phyloP scores from a whole-genome alignment of 2,888 invertebrate species.

The Drosophila anceps region DNA sequence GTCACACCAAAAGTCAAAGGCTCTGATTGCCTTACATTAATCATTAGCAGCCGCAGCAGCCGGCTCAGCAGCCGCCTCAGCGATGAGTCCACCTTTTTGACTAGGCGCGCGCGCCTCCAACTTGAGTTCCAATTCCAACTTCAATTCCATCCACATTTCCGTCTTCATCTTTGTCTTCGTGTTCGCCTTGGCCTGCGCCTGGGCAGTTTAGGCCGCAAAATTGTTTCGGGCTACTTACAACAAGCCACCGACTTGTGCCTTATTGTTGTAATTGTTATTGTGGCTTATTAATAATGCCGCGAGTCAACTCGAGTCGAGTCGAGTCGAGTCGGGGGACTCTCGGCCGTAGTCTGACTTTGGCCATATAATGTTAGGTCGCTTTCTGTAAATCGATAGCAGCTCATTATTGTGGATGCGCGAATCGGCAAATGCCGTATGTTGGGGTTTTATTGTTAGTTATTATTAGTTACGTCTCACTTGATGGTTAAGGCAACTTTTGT shows the following conservation, averaged over 20 bases:
- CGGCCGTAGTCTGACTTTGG: constrained; percentile 14
- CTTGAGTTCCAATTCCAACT: constrained; percentile 1
- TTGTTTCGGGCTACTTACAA: constrained; percentile 77
- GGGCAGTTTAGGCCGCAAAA: constrained; percentile 79
- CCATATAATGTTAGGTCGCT: constrained; percentile 57
- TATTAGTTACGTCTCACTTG: constrained; percentile 64
- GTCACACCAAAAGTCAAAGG: constrained; percentile 67
- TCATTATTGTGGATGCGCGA: constrained; percentile 61
- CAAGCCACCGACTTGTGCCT: constrained; percentile 48
- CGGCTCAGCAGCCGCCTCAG: constrained; percentile 4
- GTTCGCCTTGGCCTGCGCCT: constrained; percentile 15
- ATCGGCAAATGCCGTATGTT: constrained; percentile 1
- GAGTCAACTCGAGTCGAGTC: constrained; percentile 4
- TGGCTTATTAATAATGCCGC: constrained; percentile 73
- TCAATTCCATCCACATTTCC: constrained; percentile 4
- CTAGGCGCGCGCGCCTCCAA: constrained; percentile 33
- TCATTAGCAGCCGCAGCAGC: constrained; percentile 37
- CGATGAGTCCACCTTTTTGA: constrained; percentile 35
- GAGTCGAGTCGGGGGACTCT: constrained; percentile 5
- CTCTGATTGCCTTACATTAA: constrained; percentile 77
- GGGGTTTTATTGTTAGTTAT: constrained; percentile 46
- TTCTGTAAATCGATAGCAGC: constrained; percentile 76
- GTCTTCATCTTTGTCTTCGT: background rate
- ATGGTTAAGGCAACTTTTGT: constrained; percentile 61
- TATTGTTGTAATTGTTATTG: constrained; percentile 79